Conservation (phyloP, 2,797 vertebrate genomes). For the Poliocrania exsul region DNA sequence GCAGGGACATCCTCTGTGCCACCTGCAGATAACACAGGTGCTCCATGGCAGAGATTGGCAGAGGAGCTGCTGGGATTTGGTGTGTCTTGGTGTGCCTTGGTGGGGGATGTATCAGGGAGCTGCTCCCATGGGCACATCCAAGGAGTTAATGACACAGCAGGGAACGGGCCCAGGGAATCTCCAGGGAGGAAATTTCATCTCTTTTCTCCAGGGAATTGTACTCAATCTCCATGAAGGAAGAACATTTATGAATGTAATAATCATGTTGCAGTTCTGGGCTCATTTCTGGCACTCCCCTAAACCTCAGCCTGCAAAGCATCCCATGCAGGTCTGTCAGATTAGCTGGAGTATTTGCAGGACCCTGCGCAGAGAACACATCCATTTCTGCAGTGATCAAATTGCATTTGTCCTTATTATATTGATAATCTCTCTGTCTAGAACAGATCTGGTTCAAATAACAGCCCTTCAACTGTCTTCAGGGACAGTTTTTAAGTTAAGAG, state of each 20-base stretch:
- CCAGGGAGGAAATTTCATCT: not conserved
- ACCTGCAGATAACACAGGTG: not conserved
- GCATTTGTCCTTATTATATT: not conserved
- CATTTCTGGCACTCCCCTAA: not conserved
- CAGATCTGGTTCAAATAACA: not conserved
- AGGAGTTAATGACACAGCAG: conserved; percentile 4
- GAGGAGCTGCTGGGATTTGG: not conserved
- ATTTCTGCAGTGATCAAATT: not conserved
- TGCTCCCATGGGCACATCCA: conserved; percentile 40
- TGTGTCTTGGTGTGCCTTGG: not conserved
- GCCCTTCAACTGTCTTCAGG: not conserved
- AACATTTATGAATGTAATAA: not conserved
- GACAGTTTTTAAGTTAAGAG: not conserved
- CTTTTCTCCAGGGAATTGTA: not conserved
- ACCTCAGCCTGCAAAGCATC: not conserved
- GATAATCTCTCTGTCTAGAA: not conserved
- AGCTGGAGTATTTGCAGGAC: not conserved
- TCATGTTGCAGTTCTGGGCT: not conserved
- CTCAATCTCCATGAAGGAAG: not conserved
- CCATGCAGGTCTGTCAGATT: not conserved
- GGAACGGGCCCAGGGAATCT: conserved; percentile 25
- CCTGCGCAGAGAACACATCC: not conserved
- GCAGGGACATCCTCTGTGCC: not conserved
- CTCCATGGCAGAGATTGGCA: conserved; percentile 10
- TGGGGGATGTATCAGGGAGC: not conserved